A percentile compares a stretch with the other conserved stretches of the same genome.
Evolutionary conservation across 2,797 vertebrate species (phyloP).

Genomic region (Myotis planiceps): DNA sequence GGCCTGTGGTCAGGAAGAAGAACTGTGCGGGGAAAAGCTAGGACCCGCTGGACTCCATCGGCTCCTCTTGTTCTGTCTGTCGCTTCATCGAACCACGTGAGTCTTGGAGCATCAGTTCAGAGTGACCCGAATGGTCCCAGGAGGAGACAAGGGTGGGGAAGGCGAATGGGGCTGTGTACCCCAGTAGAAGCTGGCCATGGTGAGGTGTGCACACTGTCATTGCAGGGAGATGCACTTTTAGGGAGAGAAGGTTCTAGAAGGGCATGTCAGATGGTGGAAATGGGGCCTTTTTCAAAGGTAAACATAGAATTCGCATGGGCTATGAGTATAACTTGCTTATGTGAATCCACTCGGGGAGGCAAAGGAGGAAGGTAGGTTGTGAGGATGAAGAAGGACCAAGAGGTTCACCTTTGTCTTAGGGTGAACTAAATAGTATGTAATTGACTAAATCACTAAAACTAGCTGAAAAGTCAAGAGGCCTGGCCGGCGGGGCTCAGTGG

Average conservation of each 20-base stretch:
- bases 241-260: neutral
- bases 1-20: neutral
- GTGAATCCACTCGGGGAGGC: neutral
- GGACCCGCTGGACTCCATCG: neutral
- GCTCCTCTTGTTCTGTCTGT: neutral
- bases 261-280: neutral
- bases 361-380: neutral
- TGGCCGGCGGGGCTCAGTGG: too few species aligned
- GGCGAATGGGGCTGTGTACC: neutral
- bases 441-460: conserved; percentile 81
- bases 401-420: conserved; percentile 56
- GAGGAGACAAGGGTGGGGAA: too few species aligned
- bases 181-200: neutral
- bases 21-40: neutral
- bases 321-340: neutral
- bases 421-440: conserved; percentile 68
- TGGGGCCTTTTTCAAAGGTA: neutral
- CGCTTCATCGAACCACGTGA: neutral
- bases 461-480: too few species aligned
- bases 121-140: neutral
- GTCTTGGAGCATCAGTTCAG: neutral
- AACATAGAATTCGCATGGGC: neutral
- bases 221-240: neutral
- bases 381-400: neutral
- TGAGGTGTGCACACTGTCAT: neutral